Evolutionary conservation across 2,113 vertebrate species (phyloP), one percentile per base, ranked within the genome.

Genomic region (Benitochromis conjunctus): DNA sequence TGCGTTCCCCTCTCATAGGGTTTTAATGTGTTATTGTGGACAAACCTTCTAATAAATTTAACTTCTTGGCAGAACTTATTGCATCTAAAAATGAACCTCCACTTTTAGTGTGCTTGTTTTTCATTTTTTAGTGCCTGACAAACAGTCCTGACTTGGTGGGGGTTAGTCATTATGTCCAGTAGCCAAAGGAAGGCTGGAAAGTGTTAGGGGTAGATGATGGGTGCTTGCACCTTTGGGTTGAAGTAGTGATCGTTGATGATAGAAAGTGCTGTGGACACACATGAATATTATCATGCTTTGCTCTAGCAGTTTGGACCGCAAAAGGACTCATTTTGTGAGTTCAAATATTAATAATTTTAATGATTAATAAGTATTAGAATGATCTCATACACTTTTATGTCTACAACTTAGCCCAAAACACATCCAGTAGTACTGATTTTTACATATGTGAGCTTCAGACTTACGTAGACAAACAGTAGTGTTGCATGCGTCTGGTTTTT

Each of bases 21-120:
- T 76, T 94, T 93, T 92, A 92, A 91, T 90, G 80, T 94, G 90
- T 94, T 95, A 89, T 93, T 92, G 74, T 88, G 93, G 93, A 95
- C 88, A 91, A 87, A 86, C 88, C 92, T 74, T 82, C 82, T 81
- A 85, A 89, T 93, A 93, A 92, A 95, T 94, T 93, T 74, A 86
- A 84, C 83, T 88, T 90, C 89, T 94, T 94, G 93, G 91, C 91
- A 86, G 82, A 82, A 87, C 31, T 9, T 79, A 24, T 86, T 82
- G 58, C 88, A 92, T 85, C 86, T 79, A 86, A 92, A 95, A 94
- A 82, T 81, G 51, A 81, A 89, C 56, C 86, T 90, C 81, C 8
- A 80, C 57, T 88, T 91, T 90, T 71, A 76, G 71, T 76, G 43
- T 66, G 80, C 64, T 91, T 89, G 51, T 84, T 84, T 87, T 92